These are phyloP conservation scores for Tenodera sinensis DNA, from an alignment of 2,888 invertebrate genomes.

Conservation along the genomic window DNA sequence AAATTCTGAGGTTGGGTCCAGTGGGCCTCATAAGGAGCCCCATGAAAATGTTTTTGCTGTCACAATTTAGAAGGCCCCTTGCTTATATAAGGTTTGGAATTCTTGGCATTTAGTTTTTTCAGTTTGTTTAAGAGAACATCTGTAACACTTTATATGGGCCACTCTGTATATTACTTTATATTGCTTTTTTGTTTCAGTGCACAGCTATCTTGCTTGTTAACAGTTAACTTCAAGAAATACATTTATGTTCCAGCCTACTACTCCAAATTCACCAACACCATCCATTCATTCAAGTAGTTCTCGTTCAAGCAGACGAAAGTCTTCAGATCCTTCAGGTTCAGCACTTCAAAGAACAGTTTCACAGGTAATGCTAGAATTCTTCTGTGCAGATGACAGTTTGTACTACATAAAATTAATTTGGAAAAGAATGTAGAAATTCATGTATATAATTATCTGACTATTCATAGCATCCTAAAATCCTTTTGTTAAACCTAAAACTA, in stretches of 20 bases:
- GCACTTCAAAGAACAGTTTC: conserved; percentile 40
- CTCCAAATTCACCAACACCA: conserved; percentile 28
- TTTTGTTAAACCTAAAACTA: not conserved
- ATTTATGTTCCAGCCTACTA: conserved; percentile 26
- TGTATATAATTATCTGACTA: not conserved
- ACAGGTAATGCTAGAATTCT: conserved; percentile 38
- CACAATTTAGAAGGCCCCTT: too few species aligned
- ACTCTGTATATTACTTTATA: too few species aligned
- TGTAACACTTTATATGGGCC: too few species aligned
- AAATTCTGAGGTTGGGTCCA: too few species aligned
- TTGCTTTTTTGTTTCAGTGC: too few species aligned
- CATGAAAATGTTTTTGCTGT: too few species aligned
- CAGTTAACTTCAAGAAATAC: not conserved
- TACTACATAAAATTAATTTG: not conserved
- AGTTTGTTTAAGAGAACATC: too few species aligned
- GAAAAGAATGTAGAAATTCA: not conserved
- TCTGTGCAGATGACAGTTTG: not conserved
- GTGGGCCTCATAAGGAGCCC: too few species aligned
- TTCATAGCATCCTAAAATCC: not conserved
- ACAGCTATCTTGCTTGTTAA: not conserved
- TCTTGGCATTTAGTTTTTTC: too few species aligned
- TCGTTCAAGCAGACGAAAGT: conserved; percentile 10
- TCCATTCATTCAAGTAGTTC: conserved; percentile 26
- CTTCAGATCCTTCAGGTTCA: conserved; percentile 18
- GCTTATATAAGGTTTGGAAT: too few species aligned